Evolutionary conservation across 2,113 vertebrate genomes (phyloP), one percentile per base, ranked within the genome.

Genomic region (Zootoca vivipara): DNA sequence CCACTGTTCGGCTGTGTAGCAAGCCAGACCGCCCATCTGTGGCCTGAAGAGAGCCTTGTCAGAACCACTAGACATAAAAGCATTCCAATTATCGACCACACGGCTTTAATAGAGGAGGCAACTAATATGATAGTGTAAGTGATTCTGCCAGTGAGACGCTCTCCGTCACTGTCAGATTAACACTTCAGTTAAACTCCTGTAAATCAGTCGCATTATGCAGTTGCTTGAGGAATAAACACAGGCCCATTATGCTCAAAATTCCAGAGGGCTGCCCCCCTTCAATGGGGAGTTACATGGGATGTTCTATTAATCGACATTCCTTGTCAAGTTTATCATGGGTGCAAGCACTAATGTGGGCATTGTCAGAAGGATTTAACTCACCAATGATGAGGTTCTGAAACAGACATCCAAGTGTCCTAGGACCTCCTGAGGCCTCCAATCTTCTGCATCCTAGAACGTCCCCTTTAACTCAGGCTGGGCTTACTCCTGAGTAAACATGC

Each of bases 61-160:
- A 98, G 97, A 98, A 97, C 97, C 97, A 98, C 97, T 97, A 98
- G 97, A 98, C 97, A 98, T 97, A 96, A 97, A 98, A 98, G 97
- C 95, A 95, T 97, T 97, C 97, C 98, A 98, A 98, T 99, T 99
- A 99, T 98, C 97, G 96, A 94, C 96, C 96, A 96, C 96, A 96
- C 96, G 95, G 96, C 96, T 96, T 96, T 97, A 96, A 96, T 96
- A 97, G 96, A 97, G 96, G 96, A 97, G 96, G 95, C 96, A 95
- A 96, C 96, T 97, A 97, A 97, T 96, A 97, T 97, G 96, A 97
- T 96, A 96, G 96, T 95, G 96, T 95, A 95, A 97, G 97, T 95
- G 96, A 97, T 97, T 96, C 96, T 95, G 94, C 95, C 94, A 93
- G 96, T 90, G 94, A 96, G 97, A 95, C 96, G 96, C 96, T 97